phyloP scores from a whole-genome alignment of 2,888 invertebrate genomes.

The Amiota mariae region DNA sequence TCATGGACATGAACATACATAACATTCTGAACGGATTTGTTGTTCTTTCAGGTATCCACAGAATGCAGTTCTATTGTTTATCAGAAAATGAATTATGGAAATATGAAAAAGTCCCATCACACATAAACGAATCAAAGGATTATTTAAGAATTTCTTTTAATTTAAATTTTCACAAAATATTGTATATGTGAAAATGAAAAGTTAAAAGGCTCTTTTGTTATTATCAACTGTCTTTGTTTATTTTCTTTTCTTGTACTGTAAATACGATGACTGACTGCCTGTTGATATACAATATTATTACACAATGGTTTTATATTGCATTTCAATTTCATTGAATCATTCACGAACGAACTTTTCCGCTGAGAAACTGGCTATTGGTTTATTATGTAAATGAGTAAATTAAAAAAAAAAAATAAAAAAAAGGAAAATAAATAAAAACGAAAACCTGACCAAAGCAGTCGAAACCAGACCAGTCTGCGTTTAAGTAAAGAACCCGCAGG shows the following conservation, averaged over 20 bases:
- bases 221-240: not conserved
- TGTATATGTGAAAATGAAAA: too few relatives aligned
- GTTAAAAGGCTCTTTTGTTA: not conserved
- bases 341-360: not conserved
- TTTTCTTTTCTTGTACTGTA: not conserved
- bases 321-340: not conserved
- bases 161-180: too few relatives aligned
- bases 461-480: not conserved
- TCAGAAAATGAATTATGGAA: too few relatives aligned
- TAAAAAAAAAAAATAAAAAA: too few relatives aligned
- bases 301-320: not conserved
- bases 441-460: not conserved
- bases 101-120: too few relatives aligned
- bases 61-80: too few relatives aligned
- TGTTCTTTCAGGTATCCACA: too few relatives aligned
- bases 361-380: not conserved
- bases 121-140: too few relatives aligned
- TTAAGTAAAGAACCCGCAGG: constrained; percentile 2
- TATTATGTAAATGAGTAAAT: constrained; percentile 6
- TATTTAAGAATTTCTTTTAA: too few relatives aligned
- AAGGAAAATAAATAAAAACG: not conserved
- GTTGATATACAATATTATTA: constrained; percentile 7
- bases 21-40: too few relatives aligned
- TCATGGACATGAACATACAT: too few relatives aligned
- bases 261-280: not conserved